Evolutionary conservation across 1,140 invertebrate species (phyloP).

Genomic region (Anastrepha obliqua): DNA sequence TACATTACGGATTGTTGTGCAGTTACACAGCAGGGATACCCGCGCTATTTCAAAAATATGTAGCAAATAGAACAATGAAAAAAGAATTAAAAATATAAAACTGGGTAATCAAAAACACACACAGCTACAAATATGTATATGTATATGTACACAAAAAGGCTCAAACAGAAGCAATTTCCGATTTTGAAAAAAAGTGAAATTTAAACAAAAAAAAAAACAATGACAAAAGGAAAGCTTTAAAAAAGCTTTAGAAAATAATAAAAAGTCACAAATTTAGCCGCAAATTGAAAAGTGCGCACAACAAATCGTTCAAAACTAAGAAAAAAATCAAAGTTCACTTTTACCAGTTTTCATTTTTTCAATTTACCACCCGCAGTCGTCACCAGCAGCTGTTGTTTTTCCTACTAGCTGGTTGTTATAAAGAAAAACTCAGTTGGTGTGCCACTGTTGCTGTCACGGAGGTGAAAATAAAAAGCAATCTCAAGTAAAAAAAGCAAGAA

Average conservation of each 20-base stretch:
- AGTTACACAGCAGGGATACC: conserved; percentile 15
- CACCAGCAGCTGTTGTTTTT: conserved; percentile 45
- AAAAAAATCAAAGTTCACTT: not conserved
- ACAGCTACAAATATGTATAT: not conserved
- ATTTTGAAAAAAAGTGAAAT: not conserved
- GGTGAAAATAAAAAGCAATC: not conserved
- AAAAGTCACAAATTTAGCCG: conserved; percentile 5
- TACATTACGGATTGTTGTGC: not conserved
- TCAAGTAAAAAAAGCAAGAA: not conserved
- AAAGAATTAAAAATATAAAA: not conserved
- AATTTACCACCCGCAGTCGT: conserved; percentile 30
- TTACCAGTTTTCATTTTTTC: not conserved
- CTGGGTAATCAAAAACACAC: conserved; percentile 18
- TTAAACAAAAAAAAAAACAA: not conserved
- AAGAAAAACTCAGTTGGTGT: not conserved
- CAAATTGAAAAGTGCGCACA: conserved; percentile 3
- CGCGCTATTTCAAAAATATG: conserved; percentile 36
- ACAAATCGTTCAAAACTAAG: not conserved
- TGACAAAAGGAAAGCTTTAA: not conserved
- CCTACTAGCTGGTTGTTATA: not conserved
- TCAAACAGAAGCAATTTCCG: not conserved
- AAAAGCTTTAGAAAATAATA: not conserved
- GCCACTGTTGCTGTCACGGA: not conserved
- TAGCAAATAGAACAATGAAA: not conserved
- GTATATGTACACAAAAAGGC: not conserved